Evolutionary conservation across 2,113 vertebrate genomes (phyloP).

Genomic region (Leucopternis melanops): DNA sequence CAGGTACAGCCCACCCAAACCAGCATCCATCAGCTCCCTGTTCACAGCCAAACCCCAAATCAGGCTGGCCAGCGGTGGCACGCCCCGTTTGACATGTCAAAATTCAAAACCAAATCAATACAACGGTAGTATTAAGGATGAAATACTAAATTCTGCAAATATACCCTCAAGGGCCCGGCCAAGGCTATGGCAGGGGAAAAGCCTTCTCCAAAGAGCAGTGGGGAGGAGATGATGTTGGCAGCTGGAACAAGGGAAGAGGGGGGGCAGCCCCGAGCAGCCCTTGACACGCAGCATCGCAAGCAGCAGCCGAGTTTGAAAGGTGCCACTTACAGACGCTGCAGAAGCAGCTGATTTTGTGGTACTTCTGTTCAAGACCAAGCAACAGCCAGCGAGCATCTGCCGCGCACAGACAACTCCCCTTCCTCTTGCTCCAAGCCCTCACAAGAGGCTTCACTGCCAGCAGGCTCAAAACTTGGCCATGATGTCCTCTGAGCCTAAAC

Average conservation of each 20-base stretch:
- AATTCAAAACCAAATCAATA: neutral
- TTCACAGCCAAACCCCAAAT: rapidly evolving
- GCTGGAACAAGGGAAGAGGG: neutral
- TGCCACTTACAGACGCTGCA: neutral
- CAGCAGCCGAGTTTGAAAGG: neutral
- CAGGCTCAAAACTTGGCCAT: neutral
- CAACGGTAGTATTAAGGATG: rapidly evolving
- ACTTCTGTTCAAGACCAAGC: neutral
- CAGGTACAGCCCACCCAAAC: neutral
- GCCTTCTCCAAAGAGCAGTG: neutral
- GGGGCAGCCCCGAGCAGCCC: neutral
- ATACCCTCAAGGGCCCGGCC: neutral
- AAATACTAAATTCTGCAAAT: neutral
- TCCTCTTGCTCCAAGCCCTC: neutral
- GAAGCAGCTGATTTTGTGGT: neutral
- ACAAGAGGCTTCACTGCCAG: neutral
- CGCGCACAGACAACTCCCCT: neutral
- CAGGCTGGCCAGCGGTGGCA: neutral
- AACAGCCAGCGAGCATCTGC: neutral
- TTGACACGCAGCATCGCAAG: rapidly evolving
- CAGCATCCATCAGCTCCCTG: neutral
- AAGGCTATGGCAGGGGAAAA: neutral
- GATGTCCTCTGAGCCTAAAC: neutral
- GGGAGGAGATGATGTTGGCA: neutral
- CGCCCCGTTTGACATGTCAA: rapidly evolving